Conservation (phyloP, 1,140 invertebrate genomes). For the Drosophila orena region DNA sequence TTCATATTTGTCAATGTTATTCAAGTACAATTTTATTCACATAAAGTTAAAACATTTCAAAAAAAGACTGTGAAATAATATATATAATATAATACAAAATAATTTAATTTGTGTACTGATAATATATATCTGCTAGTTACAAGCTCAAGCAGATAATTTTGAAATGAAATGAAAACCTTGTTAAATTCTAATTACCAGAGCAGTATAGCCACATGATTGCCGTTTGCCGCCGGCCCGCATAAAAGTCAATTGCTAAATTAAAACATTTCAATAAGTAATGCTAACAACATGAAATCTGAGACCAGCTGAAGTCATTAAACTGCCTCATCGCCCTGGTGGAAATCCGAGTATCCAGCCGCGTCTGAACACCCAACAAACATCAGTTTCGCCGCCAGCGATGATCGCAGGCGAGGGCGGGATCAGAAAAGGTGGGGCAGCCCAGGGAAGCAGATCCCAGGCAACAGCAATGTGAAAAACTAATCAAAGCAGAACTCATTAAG, state of each 20-base stretch:
- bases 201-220: constrained; percentile 16
- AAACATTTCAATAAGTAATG: constrained; percentile 74
- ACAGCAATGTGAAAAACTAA: constrained; percentile 75
- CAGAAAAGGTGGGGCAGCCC: constrained; percentile 5
- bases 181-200: constrained; percentile 23
- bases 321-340: not conserved
- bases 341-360: constrained; percentile 10
- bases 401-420: constrained; percentile 10
- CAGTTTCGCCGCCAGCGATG: constrained; percentile 52
- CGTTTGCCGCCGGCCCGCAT: constrained; percentile 15
- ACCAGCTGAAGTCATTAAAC: constrained; percentile 25
- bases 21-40: no score
- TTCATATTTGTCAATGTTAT: no score
- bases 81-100: no score
- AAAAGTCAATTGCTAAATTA: constrained; percentile 62
- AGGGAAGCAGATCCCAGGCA: constrained; percentile 16
- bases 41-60: no score
- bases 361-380: constrained; percentile 71
- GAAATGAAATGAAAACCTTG: not conserved
- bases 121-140: no score
- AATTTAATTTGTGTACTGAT: no score
- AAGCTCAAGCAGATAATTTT: not conserved
- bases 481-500: constrained; percentile 83
- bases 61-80: no score
- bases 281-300: constrained; percentile 55